Evolutionary conservation across 2,888 invertebrate genomes (phyloP), one percentile per base, ranked within the genome.

Genomic region (Leptinotarsa haldemani): DNA sequence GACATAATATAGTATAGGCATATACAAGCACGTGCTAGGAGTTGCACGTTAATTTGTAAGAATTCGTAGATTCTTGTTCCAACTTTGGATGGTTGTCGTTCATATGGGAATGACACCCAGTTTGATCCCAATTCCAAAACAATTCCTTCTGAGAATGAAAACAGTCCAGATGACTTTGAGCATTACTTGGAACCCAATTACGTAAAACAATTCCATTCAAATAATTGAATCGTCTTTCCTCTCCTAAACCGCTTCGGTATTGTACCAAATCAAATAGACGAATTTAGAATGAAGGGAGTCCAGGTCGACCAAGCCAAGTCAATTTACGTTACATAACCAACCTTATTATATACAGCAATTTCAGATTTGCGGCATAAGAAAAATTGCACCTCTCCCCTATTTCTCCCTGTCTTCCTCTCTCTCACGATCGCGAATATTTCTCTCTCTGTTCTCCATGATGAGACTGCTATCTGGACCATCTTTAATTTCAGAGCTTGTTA

Each of bases 401-500:
- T 75, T 76, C 76, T 70, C 76, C 76, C 77, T 77, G 70, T 83
- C 80, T 81, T 78, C 67, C 69, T 83, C 78, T 71, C 74, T 79
- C 83, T 81, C 84, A 85, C 65, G 65, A 85, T 85, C 85, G 85
- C 86, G 87, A 66, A 69, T 74, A 87, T 71, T 68, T 73, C 76
- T 76, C 86, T 89, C 88, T 87, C 85, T 82, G 83, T 86, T 84
- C 82, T 83, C 84, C 85, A 86, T 89, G 89, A 90, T 90, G 88
- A 89, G 89, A 89, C 86, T 88, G 88, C 89, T 90, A 90, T 90
- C 90, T 88, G 89, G 88, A 88, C 89, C 88, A 90, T 90, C 90
- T 90, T 90, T 90, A 90, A 90, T 90, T 90, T 90, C 88, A 88
- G 87, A 85, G 84, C 84, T 85, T 85, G 85, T 85, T 84, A 84